A percentile compares a stretch with the other conserved stretches of the same genome.
Conservation (phyloP, 1,140 invertebrate species). For the Venturia canescens region DNA sequence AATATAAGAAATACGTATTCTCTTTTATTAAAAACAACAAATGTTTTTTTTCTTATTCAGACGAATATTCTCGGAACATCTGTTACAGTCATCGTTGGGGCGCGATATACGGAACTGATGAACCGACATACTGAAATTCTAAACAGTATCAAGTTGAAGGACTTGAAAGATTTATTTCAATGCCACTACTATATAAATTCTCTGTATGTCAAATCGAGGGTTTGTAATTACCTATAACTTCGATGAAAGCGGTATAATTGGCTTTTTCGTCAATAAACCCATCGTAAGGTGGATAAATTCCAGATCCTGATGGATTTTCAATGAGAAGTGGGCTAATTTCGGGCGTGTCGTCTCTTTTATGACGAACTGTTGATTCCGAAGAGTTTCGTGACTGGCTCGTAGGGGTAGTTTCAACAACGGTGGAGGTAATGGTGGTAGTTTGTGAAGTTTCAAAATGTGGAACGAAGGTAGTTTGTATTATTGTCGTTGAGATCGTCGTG, state of each 20-base stretch:
- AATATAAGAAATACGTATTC: not conserved
- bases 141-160: no score
- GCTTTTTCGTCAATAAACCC: conserved; percentile 84
- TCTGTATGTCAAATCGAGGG: no score
- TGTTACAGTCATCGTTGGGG: no score
- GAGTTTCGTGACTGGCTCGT: conserved; percentile 48
- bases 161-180: no score
- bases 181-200: no score
- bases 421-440: conserved; percentile 28
- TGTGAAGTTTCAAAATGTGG: conserved; percentile 11
- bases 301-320: conserved; percentile 52
- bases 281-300: conserved; percentile 77
- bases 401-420: conserved; percentile 48
- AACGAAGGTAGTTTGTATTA: conserved; percentile 35
- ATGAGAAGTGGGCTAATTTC: conserved; percentile 49
- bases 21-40: no score
- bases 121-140: no score
- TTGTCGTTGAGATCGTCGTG: conserved; percentile 40
- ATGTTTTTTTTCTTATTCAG: no score
- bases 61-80: no score
- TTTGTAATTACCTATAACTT: conserved; percentile 82
- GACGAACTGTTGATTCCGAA: conserved; percentile 51
- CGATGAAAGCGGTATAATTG: conserved; percentile 90
- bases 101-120: no score
- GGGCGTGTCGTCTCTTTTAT: conserved; percentile 63